phyloP scores from a whole-genome alignment of 2,797 vertebrate species.

The Premnoplex brunnescens region DNA sequence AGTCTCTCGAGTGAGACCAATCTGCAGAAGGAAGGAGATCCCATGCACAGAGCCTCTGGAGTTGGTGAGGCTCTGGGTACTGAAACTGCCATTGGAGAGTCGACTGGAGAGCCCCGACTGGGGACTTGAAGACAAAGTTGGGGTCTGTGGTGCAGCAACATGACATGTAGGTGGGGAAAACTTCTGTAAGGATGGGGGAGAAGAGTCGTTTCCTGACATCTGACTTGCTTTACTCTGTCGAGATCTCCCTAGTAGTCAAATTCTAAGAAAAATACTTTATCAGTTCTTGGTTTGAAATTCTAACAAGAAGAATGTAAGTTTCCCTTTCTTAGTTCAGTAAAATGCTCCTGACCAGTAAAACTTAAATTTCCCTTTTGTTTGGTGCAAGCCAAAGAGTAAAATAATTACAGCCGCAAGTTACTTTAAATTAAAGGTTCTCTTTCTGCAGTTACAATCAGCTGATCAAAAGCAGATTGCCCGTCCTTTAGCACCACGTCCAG shows the following conservation, averaged over 20 bases:
- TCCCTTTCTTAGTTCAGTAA: constrained; percentile 63
- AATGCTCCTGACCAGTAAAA: constrained; percentile 31
- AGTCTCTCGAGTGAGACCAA: constrained; percentile 93
- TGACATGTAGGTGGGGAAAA: constrained; percentile 85
- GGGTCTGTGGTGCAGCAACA: constrained; percentile 81
- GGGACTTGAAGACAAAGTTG: constrained; percentile 85
- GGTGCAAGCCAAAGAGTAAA: constrained; percentile 53
- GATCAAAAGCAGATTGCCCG: constrained; percentile 61
- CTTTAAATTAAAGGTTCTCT: constrained; percentile 59
- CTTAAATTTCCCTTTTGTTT: constrained; percentile 64
- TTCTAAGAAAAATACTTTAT: neutral
- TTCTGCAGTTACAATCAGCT: constrained; percentile 54
- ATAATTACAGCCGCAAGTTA: constrained; percentile 59
- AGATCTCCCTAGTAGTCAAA: constrained; percentile 61
- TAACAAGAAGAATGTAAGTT: constrained; percentile 2
- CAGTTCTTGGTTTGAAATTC: neutral
- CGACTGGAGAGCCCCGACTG: constrained; percentile 85
- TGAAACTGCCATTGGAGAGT: constrained; percentile 94
- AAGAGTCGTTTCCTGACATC: constrained; percentile 94
- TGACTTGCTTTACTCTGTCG: constrained; percentile 78
- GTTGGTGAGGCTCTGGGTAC: constrained; percentile 90
- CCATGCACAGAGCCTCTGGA: constrained; percentile 90
- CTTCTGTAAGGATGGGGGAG: constrained; percentile 92
- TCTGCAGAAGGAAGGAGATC: constrained; percentile 94
- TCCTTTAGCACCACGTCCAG: constrained; percentile 61